Base-by-base conservation (phyloP, 2,797 vertebrate species). In the Accipiter minullus region DNA sequence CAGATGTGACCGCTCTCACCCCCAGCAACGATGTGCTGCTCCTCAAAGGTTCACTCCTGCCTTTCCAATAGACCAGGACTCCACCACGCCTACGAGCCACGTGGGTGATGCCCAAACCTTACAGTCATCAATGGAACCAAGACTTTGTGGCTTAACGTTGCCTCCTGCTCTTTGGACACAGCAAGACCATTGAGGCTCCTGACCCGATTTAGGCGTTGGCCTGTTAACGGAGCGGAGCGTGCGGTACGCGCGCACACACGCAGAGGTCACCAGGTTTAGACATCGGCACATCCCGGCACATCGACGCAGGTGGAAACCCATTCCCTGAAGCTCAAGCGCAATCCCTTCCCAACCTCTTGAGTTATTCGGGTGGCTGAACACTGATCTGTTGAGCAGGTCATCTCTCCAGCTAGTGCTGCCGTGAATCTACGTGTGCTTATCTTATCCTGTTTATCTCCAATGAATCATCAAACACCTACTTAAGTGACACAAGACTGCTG, bases 1-100 rank as follows among this genome's bases (percentile, higher is more conserved):
- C 36, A 31, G 47, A 8, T 2, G 6, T 3, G 67, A 7, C 23
- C n/a, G 50, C 15, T 45, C 26, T 71, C 40, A 44, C n/a, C 47
- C 5, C 10, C 64, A 63, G 23, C 74, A 82, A n/a, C 0, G 2
- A 10, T 0, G 0, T 4, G 27, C 26, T 4, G 27, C 26, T 34
- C 40, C 13, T 74, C 42, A 21, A 12, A 53, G 47, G 6, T 40
- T 40, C 34, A 10, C 19, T 73, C 17, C 31, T 69, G 38, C 8
- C 67, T 47, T 66, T 45, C 45, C 17, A 4, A 23, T 0, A 31
- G 19, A 44, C 8, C 34, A 52, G 47, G 40, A 18, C 62, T 72
- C 38, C 60, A 48, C 4, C 44, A 7, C 19, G 13, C 5, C 12
- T 12, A 13, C 15, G 20, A 53, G 12, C 34, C 29, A 2, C 1